phyloP scores from a whole-genome alignment of 1,140 invertebrate genomes.

The Drosophila melanica region DNA sequence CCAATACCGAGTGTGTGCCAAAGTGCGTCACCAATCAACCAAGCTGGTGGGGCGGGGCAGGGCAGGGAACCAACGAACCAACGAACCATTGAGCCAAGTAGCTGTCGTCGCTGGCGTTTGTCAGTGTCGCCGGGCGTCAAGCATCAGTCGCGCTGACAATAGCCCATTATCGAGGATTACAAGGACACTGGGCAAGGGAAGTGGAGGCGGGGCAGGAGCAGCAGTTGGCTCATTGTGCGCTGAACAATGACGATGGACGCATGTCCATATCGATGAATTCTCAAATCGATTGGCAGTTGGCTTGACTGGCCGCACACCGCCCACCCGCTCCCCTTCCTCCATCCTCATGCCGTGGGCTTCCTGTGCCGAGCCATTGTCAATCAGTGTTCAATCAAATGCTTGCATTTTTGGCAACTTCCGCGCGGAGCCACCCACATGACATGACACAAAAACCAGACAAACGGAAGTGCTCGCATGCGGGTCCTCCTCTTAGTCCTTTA shows the following conservation, averaged over 20 bases:
- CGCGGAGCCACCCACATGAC: constrained; percentile 59
- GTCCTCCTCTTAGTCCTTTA: constrained; percentile 21
- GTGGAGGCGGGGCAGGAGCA: constrained; percentile 19
- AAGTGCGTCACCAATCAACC: constrained; percentile 54
- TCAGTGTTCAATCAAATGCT: constrained; percentile 76
- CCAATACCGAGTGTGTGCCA: constrained; percentile 40
- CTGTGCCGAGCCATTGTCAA: constrained; percentile 61
- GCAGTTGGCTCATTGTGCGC: constrained; percentile 43
- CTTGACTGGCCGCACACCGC: background rate
- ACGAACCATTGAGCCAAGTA: constrained; percentile 25
- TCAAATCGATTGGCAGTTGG: constrained; percentile 65
- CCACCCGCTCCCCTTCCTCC: constrained; percentile 1
- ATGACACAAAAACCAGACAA: constrained; percentile 18
- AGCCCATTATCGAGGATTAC: constrained; percentile 73
- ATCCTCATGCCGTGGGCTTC: background rate
- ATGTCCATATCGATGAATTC: constrained; percentile 54
- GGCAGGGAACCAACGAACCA: constrained; percentile 1
- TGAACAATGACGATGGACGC: constrained; percentile 52
- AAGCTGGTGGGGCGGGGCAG: constrained; percentile 8
- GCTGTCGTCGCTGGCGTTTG: constrained; percentile 13
- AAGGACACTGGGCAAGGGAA: constrained; percentile 47
- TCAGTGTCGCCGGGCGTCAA: constrained; percentile 27
- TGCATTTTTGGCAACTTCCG: constrained; percentile 75
- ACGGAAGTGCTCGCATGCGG: constrained; percentile 49
- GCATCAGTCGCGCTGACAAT: constrained; percentile 64